These are phyloP conservation scores for Gryllus longicercus DNA, from an alignment of 2,888 invertebrate genomes.

Conservation along the genomic window DNA sequence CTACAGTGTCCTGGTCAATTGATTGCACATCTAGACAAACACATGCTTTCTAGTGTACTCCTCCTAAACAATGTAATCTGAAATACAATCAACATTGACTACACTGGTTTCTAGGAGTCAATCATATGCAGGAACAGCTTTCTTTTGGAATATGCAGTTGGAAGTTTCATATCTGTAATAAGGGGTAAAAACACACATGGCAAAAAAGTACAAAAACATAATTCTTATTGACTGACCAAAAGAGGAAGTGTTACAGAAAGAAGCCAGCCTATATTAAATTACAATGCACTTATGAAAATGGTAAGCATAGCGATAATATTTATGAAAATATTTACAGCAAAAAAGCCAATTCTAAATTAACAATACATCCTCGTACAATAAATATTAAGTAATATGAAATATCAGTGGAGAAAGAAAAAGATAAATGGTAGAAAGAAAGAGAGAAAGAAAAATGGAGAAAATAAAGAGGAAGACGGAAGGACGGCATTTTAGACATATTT, in stretches of 20 bases:
- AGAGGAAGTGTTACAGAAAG: not conserved
- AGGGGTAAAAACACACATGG: not conserved
- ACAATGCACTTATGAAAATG: too few species aligned
- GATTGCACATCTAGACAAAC: not conserved
- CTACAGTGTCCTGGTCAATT: not conserved
- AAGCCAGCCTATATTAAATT: not conserved
- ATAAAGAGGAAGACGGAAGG: not conserved
- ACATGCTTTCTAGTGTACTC: slow-evolving; percentile 8
- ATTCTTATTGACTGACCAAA: not conserved
- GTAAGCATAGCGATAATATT: too few species aligned
- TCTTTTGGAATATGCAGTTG: slow-evolving; percentile 2
- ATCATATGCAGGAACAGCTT: not conserved
- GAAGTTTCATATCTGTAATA: not conserved
- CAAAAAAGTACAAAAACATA: not conserved
- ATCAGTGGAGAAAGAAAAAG: not conserved
- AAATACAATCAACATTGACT: not conserved
- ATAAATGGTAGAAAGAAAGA: not conserved
- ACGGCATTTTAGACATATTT: not conserved
- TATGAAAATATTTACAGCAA: too few species aligned
- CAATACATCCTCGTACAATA: too few species aligned
- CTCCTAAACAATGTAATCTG: slow-evolving; percentile 1
- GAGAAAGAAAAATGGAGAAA: not conserved
- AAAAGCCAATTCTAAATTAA: too few species aligned
- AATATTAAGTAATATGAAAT: not conserved
- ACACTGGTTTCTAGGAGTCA: not conserved